Base-by-base conservation (phyloP, 2,113 vertebrate species). In the Saiga tatarica region DNA sequence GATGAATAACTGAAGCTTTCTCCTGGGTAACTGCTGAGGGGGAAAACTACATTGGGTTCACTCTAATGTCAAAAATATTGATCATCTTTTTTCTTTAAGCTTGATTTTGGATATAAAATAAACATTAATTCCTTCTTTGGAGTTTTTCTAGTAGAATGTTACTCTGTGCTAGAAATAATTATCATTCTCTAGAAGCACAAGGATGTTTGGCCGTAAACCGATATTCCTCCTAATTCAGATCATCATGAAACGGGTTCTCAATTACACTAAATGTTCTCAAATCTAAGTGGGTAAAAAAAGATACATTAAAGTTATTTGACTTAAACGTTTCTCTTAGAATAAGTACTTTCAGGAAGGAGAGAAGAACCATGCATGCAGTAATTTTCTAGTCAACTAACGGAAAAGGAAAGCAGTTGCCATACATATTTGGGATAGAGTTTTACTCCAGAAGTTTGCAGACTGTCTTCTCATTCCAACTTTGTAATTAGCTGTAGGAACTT, bases 341-440 rank as follows among this genome's bases (percentile, higher is more conserved):
- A 96, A 87, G 30, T 67, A 84, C 50, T 67, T 92, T 90, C 47
- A 93, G 52, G 87, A 96, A 95, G 87, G 57, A 25, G 42, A 8
- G 47, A 83, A 81, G 52, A 95, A 52, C 50, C 39, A n/a, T 23
- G 33, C 21, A 52, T 60, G 14, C 4, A 59, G 52, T 86, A 79
- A 45, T 86, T 64, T 59, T 62, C 25, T 42, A 89, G 36, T 71
- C 84, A 86, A 39, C 30, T 79, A 60, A 57, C 33, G 52, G 39
- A 21, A 26, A 88, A 39, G 47, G 47, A 30, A 67, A 87, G 30
- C 30, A n/a, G 14, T 39, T 59, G 74, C n/a, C 62, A 13, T 36
- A 57, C 64, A 13, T 28, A 14, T 86, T n/a, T 81, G 84, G 76
- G 17, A 84, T 15, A 79, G 30, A 15, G 13, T 55, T 89, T 95